Conservation (phyloP, 2,888 invertebrate genomes). For the Amblyjoppa fuscipennis region DNA sequence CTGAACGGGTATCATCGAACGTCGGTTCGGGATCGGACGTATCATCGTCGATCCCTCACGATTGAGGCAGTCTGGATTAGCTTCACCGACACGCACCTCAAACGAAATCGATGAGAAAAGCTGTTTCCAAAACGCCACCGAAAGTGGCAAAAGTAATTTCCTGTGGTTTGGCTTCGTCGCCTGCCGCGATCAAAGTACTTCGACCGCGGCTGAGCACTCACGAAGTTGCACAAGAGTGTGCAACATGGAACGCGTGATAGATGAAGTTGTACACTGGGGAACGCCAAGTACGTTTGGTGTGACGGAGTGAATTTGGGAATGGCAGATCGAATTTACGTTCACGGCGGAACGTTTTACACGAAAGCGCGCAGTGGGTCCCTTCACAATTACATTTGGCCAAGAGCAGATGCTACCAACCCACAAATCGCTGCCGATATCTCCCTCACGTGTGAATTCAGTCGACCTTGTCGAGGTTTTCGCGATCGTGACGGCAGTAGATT, state of each 20-base stretch:
- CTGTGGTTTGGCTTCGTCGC: neutral
- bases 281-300: neutral
- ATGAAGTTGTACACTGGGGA: constrained; percentile 7
- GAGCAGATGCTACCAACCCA: constrained; percentile 8
- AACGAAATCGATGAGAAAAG: no score
- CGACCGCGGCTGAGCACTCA: neutral
- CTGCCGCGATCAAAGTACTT: neutral
- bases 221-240: constrained; percentile 7
- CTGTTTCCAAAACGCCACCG: no score
- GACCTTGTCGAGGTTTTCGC: constrained; percentile 1
- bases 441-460: neutral
- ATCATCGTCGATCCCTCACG: neutral
- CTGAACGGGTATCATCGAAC: neutral
- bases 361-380: neutral
- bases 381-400: constrained; percentile 12
- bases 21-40: neutral
- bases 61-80: no score
- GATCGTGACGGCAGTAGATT: neutral
- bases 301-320: constrained; percentile 20
- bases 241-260: neutral
- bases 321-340: constrained; percentile 3
- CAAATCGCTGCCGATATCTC: neutral
- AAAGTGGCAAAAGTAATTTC: constrained; percentile 16
- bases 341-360: constrained; percentile 12
- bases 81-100: no score